Percentiles rank a stretch among this genome's conserved stretches.
Evolutionary conservation across 1,140 invertebrate species (phyloP).

Genomic region (Zaprionus inermis): DNA sequence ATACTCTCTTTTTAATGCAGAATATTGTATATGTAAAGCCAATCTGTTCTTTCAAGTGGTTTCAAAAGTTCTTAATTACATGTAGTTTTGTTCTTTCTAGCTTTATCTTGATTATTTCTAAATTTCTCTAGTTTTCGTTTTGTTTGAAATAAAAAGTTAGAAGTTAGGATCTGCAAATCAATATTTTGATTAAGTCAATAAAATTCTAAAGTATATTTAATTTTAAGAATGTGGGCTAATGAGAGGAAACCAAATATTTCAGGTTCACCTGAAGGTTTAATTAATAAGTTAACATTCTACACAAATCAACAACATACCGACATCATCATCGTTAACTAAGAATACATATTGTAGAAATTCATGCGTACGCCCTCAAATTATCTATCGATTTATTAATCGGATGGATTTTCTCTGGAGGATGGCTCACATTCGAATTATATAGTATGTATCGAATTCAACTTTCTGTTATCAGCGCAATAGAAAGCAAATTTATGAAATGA

Average conservation of each 20-base stretch:
- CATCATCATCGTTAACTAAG: neutral
- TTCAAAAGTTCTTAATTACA: neutral
- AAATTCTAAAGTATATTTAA: neutral
- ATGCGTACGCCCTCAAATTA: neutral
- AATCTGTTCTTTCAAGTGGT: neutral
- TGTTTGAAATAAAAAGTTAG: neutral
- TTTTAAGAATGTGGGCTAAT: neutral
- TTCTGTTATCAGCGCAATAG: constrained; percentile 38
- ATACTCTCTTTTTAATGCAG: constrained; percentile 7
- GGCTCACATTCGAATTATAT: neutral
- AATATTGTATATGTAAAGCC: neutral
- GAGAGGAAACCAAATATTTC: neutral
- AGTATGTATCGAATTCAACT: constrained; percentile 8
- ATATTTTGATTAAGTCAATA: neutral
- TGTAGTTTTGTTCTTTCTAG: neutral
- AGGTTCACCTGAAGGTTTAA: constrained; percentile 1
- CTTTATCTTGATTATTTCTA: neutral
- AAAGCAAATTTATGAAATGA: constrained; percentile 27
- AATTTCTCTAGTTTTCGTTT: neutral
- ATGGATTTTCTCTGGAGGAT: neutral
- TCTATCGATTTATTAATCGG: constrained; percentile 15
- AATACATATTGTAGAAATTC: neutral
- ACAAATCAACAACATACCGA: neutral
- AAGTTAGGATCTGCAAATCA: neutral
- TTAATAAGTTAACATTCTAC: neutral